Base-by-base conservation (phyloP, 2,113 vertebrate genomes). In the Periophthalmus modestus region DNA sequence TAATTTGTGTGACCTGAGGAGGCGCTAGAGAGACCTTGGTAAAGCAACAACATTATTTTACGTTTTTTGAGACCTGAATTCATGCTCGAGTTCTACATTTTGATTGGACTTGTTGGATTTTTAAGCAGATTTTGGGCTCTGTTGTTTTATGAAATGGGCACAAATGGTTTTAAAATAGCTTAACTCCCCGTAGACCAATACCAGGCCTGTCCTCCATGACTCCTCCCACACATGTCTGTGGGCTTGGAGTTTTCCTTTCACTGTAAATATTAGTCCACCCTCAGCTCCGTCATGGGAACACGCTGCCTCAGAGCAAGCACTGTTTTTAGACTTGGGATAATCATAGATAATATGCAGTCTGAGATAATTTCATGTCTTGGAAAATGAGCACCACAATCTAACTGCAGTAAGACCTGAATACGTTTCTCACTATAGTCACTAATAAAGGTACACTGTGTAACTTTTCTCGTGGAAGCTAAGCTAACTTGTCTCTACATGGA, bases 211-310 rank as follows among this genome's bases (percentile, higher is more conserved):
- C 80, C 86, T 50, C 48, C 48, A 52, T 85, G 82, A 87, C 70
- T 87, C 80, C 84, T 76, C 71, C 74, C 69, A 69, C n/a, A 59
- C 71, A 55, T 75, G 79, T 85, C 76, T 83, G 77, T 87, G 78
- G 75, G 54, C 72, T 67, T 46, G 0, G 57, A 77, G 71, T 77
- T 87, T 87, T 82, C 70, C 67, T 82, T 81, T 83, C 84, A 75
- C 86, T 80, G 80, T 78, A 93, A 92, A 92, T 92, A 92, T 93
- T 92, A 78, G 87, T 93, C 74, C 82, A 78, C 57, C 66, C 39
- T 78, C 73, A 55, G 59, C 16, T 54, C 72, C 75, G 77, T 80
- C 84, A 82, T 93, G 93, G 90, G 92, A 92, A 93, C 77, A 48
- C 50, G 71, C 66, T 78, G 83, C 81, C 78, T 86, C 78, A 52